Conservation (phyloP, 2,888 invertebrate species). For the Dascillus cervinus region DNA sequence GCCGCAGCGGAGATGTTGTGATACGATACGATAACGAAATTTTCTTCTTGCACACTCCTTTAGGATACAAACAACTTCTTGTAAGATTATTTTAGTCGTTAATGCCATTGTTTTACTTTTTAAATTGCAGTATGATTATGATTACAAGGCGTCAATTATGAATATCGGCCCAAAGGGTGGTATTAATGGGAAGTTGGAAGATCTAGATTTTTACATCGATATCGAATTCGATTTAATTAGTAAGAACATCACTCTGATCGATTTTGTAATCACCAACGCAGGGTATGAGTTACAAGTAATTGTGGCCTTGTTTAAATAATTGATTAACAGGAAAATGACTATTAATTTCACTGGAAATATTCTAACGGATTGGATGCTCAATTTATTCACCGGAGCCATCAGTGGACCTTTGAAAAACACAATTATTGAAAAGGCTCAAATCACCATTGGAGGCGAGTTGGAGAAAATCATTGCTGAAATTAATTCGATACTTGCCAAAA, state of each 20-base stretch:
- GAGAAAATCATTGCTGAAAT: too few species aligned
- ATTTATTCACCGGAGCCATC: conserved; percentile 44
- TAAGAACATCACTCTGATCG: too few species aligned
- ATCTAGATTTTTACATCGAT: too few species aligned
- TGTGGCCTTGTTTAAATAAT: too few species aligned
- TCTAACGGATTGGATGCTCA: conserved; percentile 46
- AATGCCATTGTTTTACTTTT: neutral
- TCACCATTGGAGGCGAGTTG: too few species aligned
- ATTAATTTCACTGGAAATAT: conserved; percentile 46
- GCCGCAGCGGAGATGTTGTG: conserved; percentile 43
- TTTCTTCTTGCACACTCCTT: conserved; percentile 4
- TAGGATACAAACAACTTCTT: conserved; percentile 18
- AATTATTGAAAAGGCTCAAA: too few species aligned
- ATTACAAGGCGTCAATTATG: conserved; percentile 47
- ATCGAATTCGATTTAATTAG: too few species aligned
- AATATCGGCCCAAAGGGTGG: conserved; percentile 48
- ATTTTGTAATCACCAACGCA: too few species aligned
- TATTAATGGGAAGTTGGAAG: conserved; percentile 34
- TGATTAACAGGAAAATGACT: conserved; percentile 45
- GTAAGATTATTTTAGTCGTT: conserved; percentile 8
- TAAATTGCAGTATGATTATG: conserved; percentile 44
- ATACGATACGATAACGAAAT: conserved; percentile 19
- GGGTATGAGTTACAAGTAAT: too few species aligned
- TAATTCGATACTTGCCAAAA: too few species aligned
- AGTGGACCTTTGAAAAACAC: too few species aligned